These are phyloP conservation scores for Amblyteles armatorius DNA, from an alignment of 2,888 invertebrate species.

Conservation along the genomic window DNA sequence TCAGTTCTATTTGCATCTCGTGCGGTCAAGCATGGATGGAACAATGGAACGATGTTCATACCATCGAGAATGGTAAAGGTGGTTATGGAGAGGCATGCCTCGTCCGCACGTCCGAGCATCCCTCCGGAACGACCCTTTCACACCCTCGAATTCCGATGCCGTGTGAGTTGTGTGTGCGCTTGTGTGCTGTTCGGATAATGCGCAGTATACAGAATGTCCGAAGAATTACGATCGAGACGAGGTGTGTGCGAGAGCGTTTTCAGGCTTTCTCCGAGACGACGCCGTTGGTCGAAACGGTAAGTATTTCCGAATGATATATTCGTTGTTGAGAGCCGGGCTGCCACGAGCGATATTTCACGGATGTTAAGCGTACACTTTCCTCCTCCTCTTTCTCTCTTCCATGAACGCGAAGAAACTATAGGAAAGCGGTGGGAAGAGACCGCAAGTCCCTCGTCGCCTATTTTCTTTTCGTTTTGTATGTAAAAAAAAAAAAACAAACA, in stretches of 20 bases:
- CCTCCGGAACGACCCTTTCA: conserved; percentile 17
- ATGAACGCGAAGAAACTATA: neutral
- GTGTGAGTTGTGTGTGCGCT: neutral
- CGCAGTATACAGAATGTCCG: conserved; percentile 8
- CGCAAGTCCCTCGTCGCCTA: conserved; percentile 31
- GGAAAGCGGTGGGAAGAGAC: conserved; percentile 14
- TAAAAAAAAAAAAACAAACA: neutral
- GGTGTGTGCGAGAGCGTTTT: conserved; percentile 22
- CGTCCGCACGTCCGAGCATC: conserved; percentile 11
- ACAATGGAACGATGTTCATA: conserved; percentile 1
- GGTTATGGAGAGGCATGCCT: neutral
- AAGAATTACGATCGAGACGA: conserved; percentile 59
- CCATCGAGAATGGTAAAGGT: conserved; percentile 7
- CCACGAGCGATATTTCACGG: conserved; percentile 74
- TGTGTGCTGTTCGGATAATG: conserved; percentile 11
- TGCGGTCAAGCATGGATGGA: neutral
- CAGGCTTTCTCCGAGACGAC: conserved; percentile 64
- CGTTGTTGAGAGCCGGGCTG: conserved; percentile 73
- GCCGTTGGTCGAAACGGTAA: conserved; percentile 69
- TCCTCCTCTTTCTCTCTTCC: conserved; percentile 41
- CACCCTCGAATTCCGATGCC: conserved; percentile 1
- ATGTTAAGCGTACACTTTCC: conserved; percentile 64
- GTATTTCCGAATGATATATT: conserved; percentile 79
- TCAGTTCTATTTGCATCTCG: neutral
- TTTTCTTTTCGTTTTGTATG: neutral